phyloP scores from a whole-genome alignment of 2,797 vertebrate species.

The Parambassis ranga region DNA sequence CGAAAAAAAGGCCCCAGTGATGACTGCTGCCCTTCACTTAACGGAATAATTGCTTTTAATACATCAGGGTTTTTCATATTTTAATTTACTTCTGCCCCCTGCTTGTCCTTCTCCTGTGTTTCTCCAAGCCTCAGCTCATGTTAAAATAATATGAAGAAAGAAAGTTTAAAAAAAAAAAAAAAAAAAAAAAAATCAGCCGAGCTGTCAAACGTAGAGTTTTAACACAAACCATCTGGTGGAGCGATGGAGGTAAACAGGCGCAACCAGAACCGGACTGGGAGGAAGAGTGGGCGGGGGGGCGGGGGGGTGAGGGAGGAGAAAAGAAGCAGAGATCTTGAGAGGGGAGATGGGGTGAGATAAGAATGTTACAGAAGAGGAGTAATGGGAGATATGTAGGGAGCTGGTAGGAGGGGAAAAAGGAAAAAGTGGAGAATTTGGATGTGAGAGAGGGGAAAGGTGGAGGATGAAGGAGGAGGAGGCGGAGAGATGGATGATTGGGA shows the following conservation, averaged over 20 bases:
- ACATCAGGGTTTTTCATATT: conserved; percentile 70
- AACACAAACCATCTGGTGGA: conserved; percentile 84
- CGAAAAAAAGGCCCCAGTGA: conserved; percentile 59
- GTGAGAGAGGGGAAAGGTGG: conserved; percentile 40
- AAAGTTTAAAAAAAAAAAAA: conserved; percentile 8
- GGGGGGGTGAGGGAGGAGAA: conserved; percentile 42
- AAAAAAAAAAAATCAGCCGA: conserved; percentile 31
- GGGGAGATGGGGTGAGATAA: conserved; percentile 52
- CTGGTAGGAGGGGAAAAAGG: background rate
- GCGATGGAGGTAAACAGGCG: conserved; percentile 72
- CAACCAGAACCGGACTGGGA: conserved; percentile 56
- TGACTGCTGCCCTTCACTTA: conserved; percentile 71
- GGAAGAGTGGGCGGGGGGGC: conserved; percentile 30
- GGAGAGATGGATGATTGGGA: conserved; percentile 41
- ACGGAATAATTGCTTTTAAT: conserved; percentile 81
- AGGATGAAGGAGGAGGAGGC: conserved; percentile 40
- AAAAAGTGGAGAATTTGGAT: conserved; percentile 16
- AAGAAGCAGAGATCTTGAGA: conserved; percentile 47
- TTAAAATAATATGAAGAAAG: conserved; percentile 73
- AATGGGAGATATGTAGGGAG: conserved; percentile 29
- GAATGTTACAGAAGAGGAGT: conserved; percentile 46
- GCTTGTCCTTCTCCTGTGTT: conserved; percentile 64
- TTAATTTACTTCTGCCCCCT: conserved; percentile 75
- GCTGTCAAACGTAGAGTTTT: conserved; percentile 77
- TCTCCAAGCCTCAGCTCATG: conserved; percentile 70